Conservation (phyloP, 2,113 vertebrate species). For the Spea multiplicata region DNA sequence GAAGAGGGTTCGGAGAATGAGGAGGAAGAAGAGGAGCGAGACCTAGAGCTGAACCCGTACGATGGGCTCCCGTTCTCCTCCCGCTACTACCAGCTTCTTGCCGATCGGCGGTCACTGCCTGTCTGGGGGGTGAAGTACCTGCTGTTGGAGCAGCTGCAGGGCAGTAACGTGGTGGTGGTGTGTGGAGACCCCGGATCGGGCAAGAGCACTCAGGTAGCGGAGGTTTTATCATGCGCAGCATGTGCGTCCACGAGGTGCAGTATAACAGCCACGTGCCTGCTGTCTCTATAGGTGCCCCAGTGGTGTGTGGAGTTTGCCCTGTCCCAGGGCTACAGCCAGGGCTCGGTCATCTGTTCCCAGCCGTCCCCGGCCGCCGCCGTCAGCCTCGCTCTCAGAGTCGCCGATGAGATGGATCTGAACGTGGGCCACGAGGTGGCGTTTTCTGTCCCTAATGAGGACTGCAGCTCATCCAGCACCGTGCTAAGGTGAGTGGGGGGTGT, state of each 20-base stretch:
- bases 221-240: too few relatives aligned
- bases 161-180: slow-evolving; percentile 76
- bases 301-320: slow-evolving; percentile 90
- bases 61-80: slow-evolving; percentile 94
- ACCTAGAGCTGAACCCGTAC: slow-evolving; percentile 91
- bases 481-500: slow-evolving; percentile 71
- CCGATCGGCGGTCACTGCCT: slow-evolving; percentile 71
- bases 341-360: slow-evolving; percentile 83
- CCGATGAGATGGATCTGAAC: slow-evolving; percentile 95
- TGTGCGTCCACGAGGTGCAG: too few relatives aligned
- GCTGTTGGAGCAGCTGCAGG: slow-evolving; percentile 83
- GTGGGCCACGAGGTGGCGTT: slow-evolving; percentile 92
- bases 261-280: neutral
- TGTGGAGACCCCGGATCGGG: slow-evolving; percentile 78
- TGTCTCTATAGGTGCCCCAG: slow-evolving; percentile 78
- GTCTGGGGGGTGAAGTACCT: slow-evolving; percentile 77
- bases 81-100: slow-evolving; percentile 83
- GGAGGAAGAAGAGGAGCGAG: slow-evolving; percentile 53
- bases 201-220: slow-evolving; percentile 88
- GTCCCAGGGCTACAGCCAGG: slow-evolving; percentile 77
- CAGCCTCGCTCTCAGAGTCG: slow-evolving; percentile 84
- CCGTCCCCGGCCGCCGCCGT: slow-evolving; percentile 79
- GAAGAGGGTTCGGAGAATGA: slow-evolving; percentile 51
- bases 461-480: slow-evolving; percentile 82
- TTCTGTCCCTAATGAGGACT: slow-evolving; percentile 87